Conservation (phyloP, 2,888 invertebrate species). For the Cheilosia scutellata region DNA sequence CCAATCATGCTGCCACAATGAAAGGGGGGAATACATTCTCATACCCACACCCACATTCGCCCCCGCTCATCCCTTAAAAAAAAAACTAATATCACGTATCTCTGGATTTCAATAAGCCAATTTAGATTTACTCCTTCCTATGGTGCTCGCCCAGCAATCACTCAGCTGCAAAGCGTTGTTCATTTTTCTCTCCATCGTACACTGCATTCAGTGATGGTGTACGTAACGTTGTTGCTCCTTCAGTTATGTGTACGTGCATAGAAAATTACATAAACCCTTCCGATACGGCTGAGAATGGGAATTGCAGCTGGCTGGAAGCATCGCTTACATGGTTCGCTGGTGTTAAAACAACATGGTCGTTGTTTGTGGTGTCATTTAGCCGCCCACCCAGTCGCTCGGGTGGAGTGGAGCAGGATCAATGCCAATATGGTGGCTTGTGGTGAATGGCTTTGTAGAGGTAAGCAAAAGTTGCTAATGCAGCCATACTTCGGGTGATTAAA, state of each 20-base stretch:
- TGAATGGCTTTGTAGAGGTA: constrained; percentile 42
- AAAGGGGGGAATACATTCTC: not conserved
- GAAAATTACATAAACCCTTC: constrained; percentile 57
- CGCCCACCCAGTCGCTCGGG: not conserved
- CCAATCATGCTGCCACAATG: constrained; percentile 64
- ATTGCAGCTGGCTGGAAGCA: constrained; percentile 67
- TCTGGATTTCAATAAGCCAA: constrained; percentile 74
- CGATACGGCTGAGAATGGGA: constrained; percentile 31
- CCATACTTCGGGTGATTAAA: constrained; percentile 49
- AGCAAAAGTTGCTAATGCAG: constrained; percentile 52
- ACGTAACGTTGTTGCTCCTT: not conserved
- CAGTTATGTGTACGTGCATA: constrained; percentile 62
- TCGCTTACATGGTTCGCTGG: constrained; percentile 70
- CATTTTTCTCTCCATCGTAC: constrained; percentile 37
- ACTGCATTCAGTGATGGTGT: constrained; percentile 7
- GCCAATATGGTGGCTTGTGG: constrained; percentile 56
- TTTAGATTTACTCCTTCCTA: constrained; percentile 63
- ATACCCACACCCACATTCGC: not conserved
- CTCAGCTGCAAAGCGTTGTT: constrained; percentile 43
- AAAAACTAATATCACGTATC: constrained; percentile 70
- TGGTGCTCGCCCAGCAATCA: not conserved
- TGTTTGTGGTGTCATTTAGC: constrained; percentile 63
- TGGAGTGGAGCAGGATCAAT: constrained; percentile 55
- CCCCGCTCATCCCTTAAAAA: constrained; percentile 33
- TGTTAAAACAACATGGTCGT: constrained; percentile 73